Evolutionary conservation across 2,888 invertebrate genomes (phyloP), one percentile per base, ranked within the genome.

Genomic region (Mylabris sibirica): DNA sequence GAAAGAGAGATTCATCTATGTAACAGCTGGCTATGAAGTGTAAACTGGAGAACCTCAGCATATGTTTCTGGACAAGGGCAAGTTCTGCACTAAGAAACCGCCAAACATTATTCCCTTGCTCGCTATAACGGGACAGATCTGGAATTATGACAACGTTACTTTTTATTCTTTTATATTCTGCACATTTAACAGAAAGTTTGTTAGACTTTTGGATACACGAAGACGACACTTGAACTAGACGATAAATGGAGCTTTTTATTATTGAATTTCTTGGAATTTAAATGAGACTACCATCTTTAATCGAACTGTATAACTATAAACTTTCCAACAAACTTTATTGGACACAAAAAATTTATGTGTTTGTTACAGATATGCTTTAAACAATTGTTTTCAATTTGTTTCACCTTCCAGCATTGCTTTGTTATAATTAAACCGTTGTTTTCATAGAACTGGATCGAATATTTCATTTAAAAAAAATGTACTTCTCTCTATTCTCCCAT

Each of bases 221-320:
- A 5, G 22, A n/a, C 57, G 20, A 57, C 57, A 12, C 24, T 57
- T 57, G 14, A 57, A 22, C 24, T 11, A 17, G 5, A 57, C 57
- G 57, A 57, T 57, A 57, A 57, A 57, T 24, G 24, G 57, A 22
- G 12, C 57, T 57, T 57, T 24, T 57, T 57, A 22, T 24, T 53
- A 24, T 57, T 57, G 57, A 57, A 57, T 49, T 49, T 49, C 20
- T 20, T 49, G 17, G 49, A 49, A 49, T 57, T 57, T 24, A 22
- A 57, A 57, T 57, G 57, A 57, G 57, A 24, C 12, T 14, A 12
- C 57, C 20, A 12, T 12, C 24, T 57, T 57, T 57, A 57, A 57
- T 22, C 12, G 57, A 57, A 22, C 20, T 6, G 49, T 9, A n/a
- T 38, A 17, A 17, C 49, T 49, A 9, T 49, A 49, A 24, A 57